These are phyloP conservation scores for Spinus pinus DNA, from an alignment of 2,797 vertebrate genomes.

Conservation along the genomic window DNA sequence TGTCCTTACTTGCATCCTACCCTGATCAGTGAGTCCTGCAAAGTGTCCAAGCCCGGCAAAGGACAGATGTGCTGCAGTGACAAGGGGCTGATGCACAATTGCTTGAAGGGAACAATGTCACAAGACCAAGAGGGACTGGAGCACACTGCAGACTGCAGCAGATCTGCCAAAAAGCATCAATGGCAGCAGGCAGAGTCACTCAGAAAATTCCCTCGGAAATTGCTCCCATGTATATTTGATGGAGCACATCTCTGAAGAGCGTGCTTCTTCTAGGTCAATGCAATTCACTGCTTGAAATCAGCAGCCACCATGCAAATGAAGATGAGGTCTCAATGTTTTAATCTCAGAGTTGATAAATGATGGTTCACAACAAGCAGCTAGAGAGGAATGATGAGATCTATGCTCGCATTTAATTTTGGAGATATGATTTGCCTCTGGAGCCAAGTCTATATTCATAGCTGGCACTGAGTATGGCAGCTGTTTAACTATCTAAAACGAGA, in stretches of 20 bases:
- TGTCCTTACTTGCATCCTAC: not conserved
- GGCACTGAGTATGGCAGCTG: conserved; percentile 40
- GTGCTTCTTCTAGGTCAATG: not conserved
- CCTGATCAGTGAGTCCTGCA: fast-evolving
- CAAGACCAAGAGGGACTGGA: not conserved
- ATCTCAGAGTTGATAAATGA: not conserved
- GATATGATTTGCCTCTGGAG: conserved; percentile 40
- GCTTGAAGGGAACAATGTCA: not conserved
- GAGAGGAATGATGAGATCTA: not conserved
- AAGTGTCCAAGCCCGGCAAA: not conserved
- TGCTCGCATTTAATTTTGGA: conserved; percentile 46
- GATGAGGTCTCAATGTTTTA: not conserved
- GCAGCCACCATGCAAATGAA: not conserved
- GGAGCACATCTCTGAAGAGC: not conserved
- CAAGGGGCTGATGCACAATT: not conserved
- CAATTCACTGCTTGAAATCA: not conserved
- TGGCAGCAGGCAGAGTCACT: not conserved
- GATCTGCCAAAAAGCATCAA: conserved; percentile 4
- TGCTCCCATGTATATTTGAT: conserved; percentile 27
- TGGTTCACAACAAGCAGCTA: not conserved
- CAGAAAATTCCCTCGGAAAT: not conserved
- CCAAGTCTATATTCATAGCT: conserved; percentile 54
- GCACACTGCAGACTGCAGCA: not conserved
- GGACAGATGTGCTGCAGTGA: not conserved
- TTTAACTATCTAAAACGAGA: conserved; percentile 8